Percentiles rank a stretch among this genome's conserved stretches.
phyloP scores from a whole-genome alignment of 1,140 invertebrate genomes.

The Apis mellifera region DNA sequence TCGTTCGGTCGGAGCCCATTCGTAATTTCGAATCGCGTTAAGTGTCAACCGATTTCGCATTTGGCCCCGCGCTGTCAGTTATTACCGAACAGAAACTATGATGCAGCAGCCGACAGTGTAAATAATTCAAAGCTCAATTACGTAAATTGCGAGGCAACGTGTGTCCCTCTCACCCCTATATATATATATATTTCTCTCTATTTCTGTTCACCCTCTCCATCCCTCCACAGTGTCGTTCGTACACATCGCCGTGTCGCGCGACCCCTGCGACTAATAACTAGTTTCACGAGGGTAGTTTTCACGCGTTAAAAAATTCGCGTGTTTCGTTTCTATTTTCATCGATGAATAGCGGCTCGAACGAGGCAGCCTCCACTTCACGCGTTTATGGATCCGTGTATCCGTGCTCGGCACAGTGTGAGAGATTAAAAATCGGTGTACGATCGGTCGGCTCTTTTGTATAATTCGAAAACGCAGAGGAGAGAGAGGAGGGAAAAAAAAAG shows the following conservation, averaged over 20 bases:
- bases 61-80: slow-evolving; percentile 68
- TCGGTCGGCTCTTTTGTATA: neutral
- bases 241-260: neutral
- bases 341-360: slow-evolving; percentile 16
- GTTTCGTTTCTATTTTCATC: neutral
- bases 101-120: slow-evolving; percentile 78
- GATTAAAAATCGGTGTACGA: neutral
- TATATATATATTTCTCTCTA: neutral
- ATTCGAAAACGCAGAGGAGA: no score
- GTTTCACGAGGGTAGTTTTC: slow-evolving; percentile 51
- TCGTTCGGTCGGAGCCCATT: slow-evolving; percentile 26
- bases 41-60: slow-evolving; percentile 68
- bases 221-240: slow-evolving; percentile 24
- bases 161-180: slow-evolving; percentile 34
- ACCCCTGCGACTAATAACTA: slow-evolving; percentile 66
- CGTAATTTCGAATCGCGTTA: slow-evolving; percentile 63
- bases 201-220: slow-evolving; percentile 51
- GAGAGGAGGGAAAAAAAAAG: no score
- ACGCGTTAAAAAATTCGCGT: slow-evolving; percentile 33
- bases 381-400: no score
- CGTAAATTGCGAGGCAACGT: slow-evolving; percentile 76
- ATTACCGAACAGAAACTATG: slow-evolving; percentile 77
- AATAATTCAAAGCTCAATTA: slow-evolving; percentile 81
- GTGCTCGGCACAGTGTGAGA: no score
- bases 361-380: slow-evolving; percentile 10